phyloP scores from a whole-genome alignment of 1,140 invertebrate genomes.

The Aphis craccivora region DNA sequence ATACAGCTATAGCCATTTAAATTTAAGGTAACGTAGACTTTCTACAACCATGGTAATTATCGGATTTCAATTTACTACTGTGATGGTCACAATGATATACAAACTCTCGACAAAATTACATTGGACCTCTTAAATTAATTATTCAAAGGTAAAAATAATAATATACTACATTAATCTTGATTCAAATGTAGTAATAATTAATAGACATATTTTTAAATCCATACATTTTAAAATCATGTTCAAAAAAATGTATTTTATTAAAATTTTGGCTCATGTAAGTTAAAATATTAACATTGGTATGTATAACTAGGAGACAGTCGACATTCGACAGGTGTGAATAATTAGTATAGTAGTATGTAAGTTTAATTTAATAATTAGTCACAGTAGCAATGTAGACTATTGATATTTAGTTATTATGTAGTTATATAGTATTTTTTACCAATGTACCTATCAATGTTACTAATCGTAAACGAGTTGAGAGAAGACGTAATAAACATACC shows the following conservation, averaged over 20 bases:
- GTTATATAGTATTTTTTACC: not conserved
- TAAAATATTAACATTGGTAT: not conserved
- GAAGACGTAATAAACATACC: not conserved
- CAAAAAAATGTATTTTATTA: not conserved
- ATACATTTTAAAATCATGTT: not conserved
- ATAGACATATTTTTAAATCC: not conserved
- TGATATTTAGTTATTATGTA: not conserved
- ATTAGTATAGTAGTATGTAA: not conserved
- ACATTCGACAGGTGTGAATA: not conserved
- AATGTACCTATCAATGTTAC: too few species aligned
- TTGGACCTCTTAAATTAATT: not conserved
- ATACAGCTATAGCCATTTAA: not conserved
- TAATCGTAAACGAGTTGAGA: not conserved
- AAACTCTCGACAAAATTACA: not conserved
- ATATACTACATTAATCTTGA: not conserved
- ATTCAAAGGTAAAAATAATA: not conserved
- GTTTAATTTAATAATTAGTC: not conserved
- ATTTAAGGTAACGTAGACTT: not conserved
- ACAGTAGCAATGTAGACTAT: slow-evolving; percentile 10
- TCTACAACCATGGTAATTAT: not conserved
- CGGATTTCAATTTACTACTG: not conserved
- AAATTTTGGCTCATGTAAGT: not conserved
- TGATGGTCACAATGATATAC: not conserved
- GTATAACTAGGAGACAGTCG: not conserved
- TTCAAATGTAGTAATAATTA: not conserved